Evolutionary conservation across 2,888 invertebrate genomes (phyloP).

Genomic region (Lasius platythorax): DNA sequence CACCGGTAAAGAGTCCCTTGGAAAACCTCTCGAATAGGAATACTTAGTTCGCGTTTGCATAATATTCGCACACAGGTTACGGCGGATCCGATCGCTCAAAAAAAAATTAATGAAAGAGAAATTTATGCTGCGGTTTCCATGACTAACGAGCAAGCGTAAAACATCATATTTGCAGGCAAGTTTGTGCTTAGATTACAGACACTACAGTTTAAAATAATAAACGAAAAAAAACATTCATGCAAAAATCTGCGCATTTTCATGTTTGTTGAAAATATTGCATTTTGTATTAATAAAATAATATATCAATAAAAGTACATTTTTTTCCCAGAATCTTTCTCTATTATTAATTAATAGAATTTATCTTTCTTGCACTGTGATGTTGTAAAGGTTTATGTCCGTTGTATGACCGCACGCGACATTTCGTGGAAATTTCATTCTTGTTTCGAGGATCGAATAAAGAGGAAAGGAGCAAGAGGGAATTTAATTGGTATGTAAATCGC

Average conservation of each 20-base stretch:
- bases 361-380: conserved; percentile 77
- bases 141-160: conserved; percentile 9
- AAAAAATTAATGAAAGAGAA: conserved; percentile 9
- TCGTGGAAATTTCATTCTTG: conserved; percentile 79
- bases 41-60: conserved; percentile 67
- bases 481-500: conserved; percentile 82
- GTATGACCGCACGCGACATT: conserved; percentile 76
- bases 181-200: neutral
- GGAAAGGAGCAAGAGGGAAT: conserved; percentile 58
- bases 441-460: conserved; percentile 41
- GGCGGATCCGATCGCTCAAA: neutral
- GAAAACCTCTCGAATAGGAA: conserved; percentile 71
- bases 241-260: neutral
- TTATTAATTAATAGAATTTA: conserved; percentile 71
- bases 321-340: neutral
- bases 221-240: neutral
- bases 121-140: conserved; percentile 23
- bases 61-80: conserved; percentile 56
- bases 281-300: neutral
- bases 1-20: conserved; percentile 68
- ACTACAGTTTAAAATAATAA: neutral
- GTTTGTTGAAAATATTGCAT: neutral
- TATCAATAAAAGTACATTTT: neutral
- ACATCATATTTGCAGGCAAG: neutral
- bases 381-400: conserved; percentile 82